Evolutionary conservation across 2,797 vertebrate species (phyloP), one percentile per base, ranked within the genome.

Genomic region (Argya squamiceps): DNA sequence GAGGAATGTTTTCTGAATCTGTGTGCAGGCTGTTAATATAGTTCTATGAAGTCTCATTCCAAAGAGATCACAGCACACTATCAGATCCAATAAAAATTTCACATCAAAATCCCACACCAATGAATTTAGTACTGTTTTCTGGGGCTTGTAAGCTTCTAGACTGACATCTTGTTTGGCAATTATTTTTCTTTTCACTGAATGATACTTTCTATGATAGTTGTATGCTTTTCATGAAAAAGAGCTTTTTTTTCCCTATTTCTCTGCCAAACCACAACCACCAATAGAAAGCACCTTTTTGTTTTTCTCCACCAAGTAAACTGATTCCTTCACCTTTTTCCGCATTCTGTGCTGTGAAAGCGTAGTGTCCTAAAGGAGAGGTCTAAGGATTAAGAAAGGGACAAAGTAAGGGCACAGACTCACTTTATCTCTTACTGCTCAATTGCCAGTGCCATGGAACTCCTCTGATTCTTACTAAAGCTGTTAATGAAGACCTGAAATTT

Each of bases 1-100:
- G 44, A 76, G 50, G 77, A 97, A 95, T 95, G 96, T 94, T 94
- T 91, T 92, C 87, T 80, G 84, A 95, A 93, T 94, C 92, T 96
- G 92, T 50, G 79, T 74, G 46, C 74, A 92, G 91, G 73, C 92
- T 96, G 90, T 68, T 92, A 71, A 71, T 56, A 11, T 49, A 84
- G 81, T 86, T 82, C 87, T 84, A 63, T 75, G 79, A 86, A 84
- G 76, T 58, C 65, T 93, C 60, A 83, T 89, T 95, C 77, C 65
- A 87, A 88, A 88, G 49, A 91, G 43, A 84, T 85, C 76, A 59
- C 58, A 87, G 89, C 2, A 1, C 39, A 50, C 39, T 64, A 67
- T 79, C 89, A 86, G 82, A 90, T 79, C 41, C 49, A 83, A 80
- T 73, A 90, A 83, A 88, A 92, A 34, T 32, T 77, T 69, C 29